A percentile compares a stretch with the other conserved stretches of the same genome.
Evolutionary conservation across 2,797 vertebrate species (phyloP).

Genomic region (Paguma larvata): DNA sequence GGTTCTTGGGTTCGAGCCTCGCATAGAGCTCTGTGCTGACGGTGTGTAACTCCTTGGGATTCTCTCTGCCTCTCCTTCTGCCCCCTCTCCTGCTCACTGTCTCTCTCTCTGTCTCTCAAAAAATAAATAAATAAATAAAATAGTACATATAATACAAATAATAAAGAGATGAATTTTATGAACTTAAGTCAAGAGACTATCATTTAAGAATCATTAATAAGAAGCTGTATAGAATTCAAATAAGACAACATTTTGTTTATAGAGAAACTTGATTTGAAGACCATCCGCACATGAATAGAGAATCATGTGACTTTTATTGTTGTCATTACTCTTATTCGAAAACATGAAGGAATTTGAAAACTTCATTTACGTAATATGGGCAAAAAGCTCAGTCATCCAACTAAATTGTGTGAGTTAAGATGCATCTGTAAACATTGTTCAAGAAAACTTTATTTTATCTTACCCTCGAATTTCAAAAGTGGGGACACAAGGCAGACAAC

Average conservation of each 20-base stretch:
- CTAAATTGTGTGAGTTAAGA: neutral
- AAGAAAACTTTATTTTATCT: neutral
- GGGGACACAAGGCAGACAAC: neutral
- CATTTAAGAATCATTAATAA: neutral
- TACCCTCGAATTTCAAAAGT: neutral
- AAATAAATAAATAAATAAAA: neutral
- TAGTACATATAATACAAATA: neutral
- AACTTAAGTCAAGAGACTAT: neutral
- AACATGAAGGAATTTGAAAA: neutral
- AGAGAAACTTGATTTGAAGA: neutral
- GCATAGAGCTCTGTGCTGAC: neutral
- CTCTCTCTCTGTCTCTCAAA: neutral
- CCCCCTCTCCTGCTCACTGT: neutral
- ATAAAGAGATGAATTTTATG: neutral
- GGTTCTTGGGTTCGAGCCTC: neutral
- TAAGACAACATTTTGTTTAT: neutral
- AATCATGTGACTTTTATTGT: neutral
- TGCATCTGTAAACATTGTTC: neutral
- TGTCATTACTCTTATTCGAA: neutral
- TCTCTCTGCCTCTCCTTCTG: neutral
- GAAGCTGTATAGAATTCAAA: neutral
- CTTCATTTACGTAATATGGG: neutral
- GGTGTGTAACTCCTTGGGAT: neutral
- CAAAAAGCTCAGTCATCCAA: neutral
- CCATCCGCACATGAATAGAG: neutral